Base-by-base conservation (phyloP, 1,140 invertebrate genomes). In the Solenopsis fugax region DNA sequence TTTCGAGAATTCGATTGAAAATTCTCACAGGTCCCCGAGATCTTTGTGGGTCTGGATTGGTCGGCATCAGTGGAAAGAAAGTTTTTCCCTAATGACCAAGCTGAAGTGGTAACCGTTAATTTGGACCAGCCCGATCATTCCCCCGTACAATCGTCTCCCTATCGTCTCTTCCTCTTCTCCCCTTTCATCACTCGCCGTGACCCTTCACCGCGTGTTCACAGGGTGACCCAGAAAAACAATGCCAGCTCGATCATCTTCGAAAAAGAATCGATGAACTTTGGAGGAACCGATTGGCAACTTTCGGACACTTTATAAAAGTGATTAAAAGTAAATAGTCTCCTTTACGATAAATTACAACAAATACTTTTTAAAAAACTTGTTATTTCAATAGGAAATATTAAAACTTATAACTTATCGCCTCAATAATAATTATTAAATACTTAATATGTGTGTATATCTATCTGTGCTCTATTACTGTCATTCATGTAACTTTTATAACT, bases 211-310 rank as follows among this genome's bases (percentile, higher is more conserved):
- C 67, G 76, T 93, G 91, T 93, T 94, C 91, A 94, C 92, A 92
- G 92, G 92, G 87, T 94, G 93, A 94, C 93, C 93, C 93, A 94
- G 92, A 94, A 94, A 94, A 94, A 94, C 93, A 93, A 91, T 73
- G 37, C 24, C 67, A 37, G 54, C 48, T 64, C 67, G 58, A 75
- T 64, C 80, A 67, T 54, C n/a, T 52, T 69, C 12, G 41, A 48
- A 18, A 56, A 60, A 84, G 18, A 48, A 45, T 73, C 80, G 80
- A 73, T 58, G 45, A 50, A 16, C 6, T 24, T 65, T 21, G 10
- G 13, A 45, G 12, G 2, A 64, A 67, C 52, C 73, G 24, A 50
- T 48, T 64, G 58, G 24, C 21, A 16, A 41, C 12, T 67, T 80
- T 37, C 45, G 12, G 9, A 12, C 62, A 64, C 12, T 81, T 54